Conservation (phyloP, 2,888 invertebrate species). For the Choristoneura rosaceana region DNA sequence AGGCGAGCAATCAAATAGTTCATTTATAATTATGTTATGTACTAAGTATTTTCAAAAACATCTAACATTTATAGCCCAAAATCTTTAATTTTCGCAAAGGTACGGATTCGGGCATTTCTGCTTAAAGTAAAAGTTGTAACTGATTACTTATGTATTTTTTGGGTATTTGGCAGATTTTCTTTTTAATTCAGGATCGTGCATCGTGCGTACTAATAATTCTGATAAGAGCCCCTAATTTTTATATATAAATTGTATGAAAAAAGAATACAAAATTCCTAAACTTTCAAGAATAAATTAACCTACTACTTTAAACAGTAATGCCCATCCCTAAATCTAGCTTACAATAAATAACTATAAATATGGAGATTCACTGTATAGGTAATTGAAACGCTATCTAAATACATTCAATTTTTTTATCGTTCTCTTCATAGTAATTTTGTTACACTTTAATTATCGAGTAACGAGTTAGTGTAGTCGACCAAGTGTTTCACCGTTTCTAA, state of each 20-base stretch:
- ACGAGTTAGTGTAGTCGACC: neutral
- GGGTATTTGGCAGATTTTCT: too few species aligned
- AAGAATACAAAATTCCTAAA: too few species aligned
- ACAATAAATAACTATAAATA: constrained; percentile 19
- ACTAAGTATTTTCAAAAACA: constrained; percentile 13
- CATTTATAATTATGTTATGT: constrained; percentile 6
- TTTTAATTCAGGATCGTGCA: too few species aligned
- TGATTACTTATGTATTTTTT: too few species aligned
- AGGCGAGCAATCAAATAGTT: constrained; percentile 16
- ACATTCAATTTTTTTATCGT: neutral
- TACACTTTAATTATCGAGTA: neutral
- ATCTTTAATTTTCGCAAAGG: constrained; percentile 5
- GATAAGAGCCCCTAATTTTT: too few species aligned
- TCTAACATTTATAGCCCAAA: constrained; percentile 37
- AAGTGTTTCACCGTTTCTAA: too few species aligned
- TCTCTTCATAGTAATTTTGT: neutral
- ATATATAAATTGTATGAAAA: too few species aligned
- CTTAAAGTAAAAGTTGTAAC: too few species aligned
- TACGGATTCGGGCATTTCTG: too few species aligned
- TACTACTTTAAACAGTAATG: too few species aligned
- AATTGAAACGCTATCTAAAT: constrained; percentile 36
- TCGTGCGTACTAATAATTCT: too few species aligned
- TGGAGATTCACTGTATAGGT: constrained; percentile 24
- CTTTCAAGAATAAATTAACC: too few species aligned
- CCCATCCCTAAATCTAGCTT: constrained; percentile 11